Evolutionary conservation across 2,888 invertebrate genomes (phyloP).

Genomic region (Ecliptopera silaceata): DNA sequence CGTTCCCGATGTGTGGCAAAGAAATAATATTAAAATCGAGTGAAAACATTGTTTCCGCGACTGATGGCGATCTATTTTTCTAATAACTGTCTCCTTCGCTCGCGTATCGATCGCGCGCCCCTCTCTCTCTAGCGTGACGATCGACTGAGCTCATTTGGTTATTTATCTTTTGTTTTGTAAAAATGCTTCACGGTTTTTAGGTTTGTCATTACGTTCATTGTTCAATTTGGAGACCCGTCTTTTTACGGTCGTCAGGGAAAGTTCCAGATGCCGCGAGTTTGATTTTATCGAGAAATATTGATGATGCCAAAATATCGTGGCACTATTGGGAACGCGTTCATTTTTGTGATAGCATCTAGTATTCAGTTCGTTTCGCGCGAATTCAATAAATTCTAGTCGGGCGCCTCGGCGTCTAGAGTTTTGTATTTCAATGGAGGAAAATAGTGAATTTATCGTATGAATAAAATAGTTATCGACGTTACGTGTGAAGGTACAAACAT

Average conservation of each 20-base stretch:
- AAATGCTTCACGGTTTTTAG: slow-evolving; percentile 47
- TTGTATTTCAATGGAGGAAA: slow-evolving; percentile 15
- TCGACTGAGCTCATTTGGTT: slow-evolving; percentile 46
- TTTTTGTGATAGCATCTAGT: slow-evolving; percentile 43
- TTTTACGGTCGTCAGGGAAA: slow-evolving; percentile 47
- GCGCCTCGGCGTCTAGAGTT: slow-evolving; percentile 29
- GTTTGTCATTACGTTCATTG: slow-evolving; percentile 42
- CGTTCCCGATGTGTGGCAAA: slow-evolving; percentile 43
- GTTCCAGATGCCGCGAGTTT: slow-evolving; percentile 47
- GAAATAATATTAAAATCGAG: slow-evolving; percentile 53
- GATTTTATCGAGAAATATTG: slow-evolving; percentile 44
- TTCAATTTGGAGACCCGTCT: slow-evolving; percentile 35
- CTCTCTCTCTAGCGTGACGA: slow-evolving; percentile 40
- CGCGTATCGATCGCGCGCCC: slow-evolving; percentile 28
- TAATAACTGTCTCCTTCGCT: slow-evolving; percentile 37
- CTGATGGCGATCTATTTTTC: slow-evolving; percentile 36
- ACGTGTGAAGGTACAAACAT: neutral
- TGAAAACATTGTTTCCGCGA: slow-evolving; percentile 49
- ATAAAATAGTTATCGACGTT: slow-evolving; percentile 5
- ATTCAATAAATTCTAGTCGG: slow-evolving; percentile 42
- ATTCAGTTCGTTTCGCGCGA: slow-evolving; percentile 41
- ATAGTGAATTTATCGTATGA: slow-evolving; percentile 15
- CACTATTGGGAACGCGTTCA: slow-evolving; percentile 29
- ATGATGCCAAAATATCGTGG: slow-evolving; percentile 32
- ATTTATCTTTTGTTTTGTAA: slow-evolving; percentile 49